Conservation (phyloP, 1,140 invertebrate genomes). For the Sminthurides bifidus region DNA sequence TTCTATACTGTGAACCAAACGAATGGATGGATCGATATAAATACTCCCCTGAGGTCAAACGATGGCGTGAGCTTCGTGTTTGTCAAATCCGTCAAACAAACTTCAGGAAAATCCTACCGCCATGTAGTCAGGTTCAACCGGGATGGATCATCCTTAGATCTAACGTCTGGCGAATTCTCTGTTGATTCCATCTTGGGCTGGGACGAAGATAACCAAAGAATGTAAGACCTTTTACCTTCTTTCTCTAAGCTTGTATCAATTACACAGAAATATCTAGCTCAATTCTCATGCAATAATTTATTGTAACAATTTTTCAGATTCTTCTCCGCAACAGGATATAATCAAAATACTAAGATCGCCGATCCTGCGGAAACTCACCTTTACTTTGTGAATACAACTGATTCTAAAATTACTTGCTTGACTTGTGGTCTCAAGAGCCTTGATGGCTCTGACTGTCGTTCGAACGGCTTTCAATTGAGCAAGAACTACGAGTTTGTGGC, state of each 20-base stretch:
- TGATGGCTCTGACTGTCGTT: slow-evolving; percentile 41
- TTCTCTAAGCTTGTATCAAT: no score
- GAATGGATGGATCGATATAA: slow-evolving; percentile 57
- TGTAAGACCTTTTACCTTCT: slow-evolving; percentile 44
- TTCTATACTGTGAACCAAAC: slow-evolving; percentile 36
- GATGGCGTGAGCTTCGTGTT: slow-evolving; percentile 37
- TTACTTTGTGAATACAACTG: slow-evolving; percentile 31
- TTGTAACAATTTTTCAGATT: slow-evolving; percentile 35
- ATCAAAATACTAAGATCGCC: background rate
- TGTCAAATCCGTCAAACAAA: slow-evolving; percentile 38
- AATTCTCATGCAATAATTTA: no score
- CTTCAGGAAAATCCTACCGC: slow-evolving; percentile 48
- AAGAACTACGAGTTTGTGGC: slow-evolving; percentile 51
- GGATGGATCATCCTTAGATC: slow-evolving; percentile 32
- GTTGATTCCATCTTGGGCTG: slow-evolving; percentile 67
- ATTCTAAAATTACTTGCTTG: slow-evolving; percentile 24
- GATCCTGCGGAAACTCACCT: slow-evolving; percentile 37
- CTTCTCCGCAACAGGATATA: slow-evolving; percentile 32
- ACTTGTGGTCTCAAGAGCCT: slow-evolving; percentile 36
- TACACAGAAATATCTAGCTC: no score
- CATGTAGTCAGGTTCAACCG: slow-evolving; percentile 43
- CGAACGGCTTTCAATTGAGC: slow-evolving; percentile 54
- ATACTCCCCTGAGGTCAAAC: slow-evolving; percentile 44
- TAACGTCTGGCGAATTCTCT: slow-evolving; percentile 57
- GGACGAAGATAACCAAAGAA: slow-evolving; percentile 51